Conservation (phyloP, 2,888 invertebrate species). For the Drosophila incognita region DNA sequence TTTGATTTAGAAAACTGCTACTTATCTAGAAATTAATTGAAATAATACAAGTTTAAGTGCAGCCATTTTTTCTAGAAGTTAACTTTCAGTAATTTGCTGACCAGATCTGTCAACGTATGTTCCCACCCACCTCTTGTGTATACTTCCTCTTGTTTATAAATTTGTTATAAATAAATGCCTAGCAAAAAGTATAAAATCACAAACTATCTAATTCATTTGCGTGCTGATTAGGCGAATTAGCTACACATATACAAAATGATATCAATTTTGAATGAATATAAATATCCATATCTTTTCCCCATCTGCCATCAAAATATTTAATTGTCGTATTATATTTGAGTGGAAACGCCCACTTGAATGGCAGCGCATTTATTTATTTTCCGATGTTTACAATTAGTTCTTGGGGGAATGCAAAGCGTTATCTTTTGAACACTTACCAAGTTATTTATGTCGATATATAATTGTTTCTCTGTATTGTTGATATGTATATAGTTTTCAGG, state of each 20-base stretch:
- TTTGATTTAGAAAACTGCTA: conserved; percentile 2
- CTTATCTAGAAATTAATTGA: conserved; percentile 37
- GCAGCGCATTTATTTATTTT: conserved; percentile 9
- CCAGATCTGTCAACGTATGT: background rate
- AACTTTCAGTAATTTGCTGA: conserved; percentile 9
- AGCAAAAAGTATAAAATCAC: background rate
- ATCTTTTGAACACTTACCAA: conserved; percentile 45
- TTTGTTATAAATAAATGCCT: background rate
- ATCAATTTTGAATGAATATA: background rate
- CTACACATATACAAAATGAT: background rate
- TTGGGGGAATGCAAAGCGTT: conserved; percentile 34
- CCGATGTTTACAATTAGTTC: conserved; percentile 38
- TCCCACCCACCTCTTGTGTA: background rate
- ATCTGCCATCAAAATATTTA: conserved; percentile 3
- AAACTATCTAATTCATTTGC: background rate
- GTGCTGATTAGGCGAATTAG: background rate
- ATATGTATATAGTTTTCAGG: conserved; percentile 1
- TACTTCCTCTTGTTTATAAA: no score
- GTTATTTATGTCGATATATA: conserved; percentile 18
- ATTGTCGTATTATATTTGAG: conserved; percentile 8
- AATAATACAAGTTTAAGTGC: background rate
- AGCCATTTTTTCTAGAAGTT: conserved; percentile 1
- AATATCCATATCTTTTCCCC: background rate
- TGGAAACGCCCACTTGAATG: conserved; percentile 37
- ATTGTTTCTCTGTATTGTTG: conserved; percentile 5